These are phyloP conservation scores for Umimayanthus kanabou DNA, from an alignment of 92 coral and sea anemone species.

Conservation along the genomic window DNA sequence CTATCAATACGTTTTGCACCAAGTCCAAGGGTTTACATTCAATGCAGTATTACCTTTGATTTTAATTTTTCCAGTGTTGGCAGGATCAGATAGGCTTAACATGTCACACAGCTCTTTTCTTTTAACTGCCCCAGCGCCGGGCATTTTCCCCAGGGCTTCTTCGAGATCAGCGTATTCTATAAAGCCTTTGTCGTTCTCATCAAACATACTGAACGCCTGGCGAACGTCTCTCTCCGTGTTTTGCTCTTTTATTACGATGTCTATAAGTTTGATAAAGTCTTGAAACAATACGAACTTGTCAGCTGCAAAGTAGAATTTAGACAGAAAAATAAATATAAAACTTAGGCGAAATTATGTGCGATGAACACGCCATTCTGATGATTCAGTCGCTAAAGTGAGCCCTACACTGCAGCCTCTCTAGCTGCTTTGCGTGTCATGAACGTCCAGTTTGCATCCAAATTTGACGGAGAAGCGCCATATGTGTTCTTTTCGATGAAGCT, in stretches of 20 bases:
- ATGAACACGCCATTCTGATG: neutral
- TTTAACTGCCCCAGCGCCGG: conserved; percentile 22
- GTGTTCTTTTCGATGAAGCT: too few species aligned
- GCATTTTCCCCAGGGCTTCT: conserved; percentile 29
- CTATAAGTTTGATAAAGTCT: conserved; percentile 15
- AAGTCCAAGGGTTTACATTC: too few species aligned
- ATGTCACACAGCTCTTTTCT: conserved; percentile 12
- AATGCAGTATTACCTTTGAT: conserved; percentile 1
- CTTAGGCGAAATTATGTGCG: neutral
- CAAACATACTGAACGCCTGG: conserved; percentile 43
- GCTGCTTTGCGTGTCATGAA: neutral
- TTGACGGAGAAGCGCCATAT: too few species aligned
- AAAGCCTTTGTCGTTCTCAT: neutral
- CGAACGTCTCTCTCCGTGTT: conserved; percentile 17
- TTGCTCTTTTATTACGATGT: conserved; percentile 18
- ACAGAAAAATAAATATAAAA: neutral
- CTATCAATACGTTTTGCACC: too few species aligned
- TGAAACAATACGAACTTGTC: conserved; percentile 11
- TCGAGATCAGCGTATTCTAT: conserved; percentile 1
- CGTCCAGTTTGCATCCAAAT: too few species aligned
- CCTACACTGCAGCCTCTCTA: neutral
- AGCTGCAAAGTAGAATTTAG: conserved; percentile 4
- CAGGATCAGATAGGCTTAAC: conserved; percentile 14
- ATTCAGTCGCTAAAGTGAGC: neutral
- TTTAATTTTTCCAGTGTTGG: conserved; percentile 12